Evolutionary conservation across 2,797 vertebrate species (phyloP).

Genomic region (Australoheros facetus): DNA sequence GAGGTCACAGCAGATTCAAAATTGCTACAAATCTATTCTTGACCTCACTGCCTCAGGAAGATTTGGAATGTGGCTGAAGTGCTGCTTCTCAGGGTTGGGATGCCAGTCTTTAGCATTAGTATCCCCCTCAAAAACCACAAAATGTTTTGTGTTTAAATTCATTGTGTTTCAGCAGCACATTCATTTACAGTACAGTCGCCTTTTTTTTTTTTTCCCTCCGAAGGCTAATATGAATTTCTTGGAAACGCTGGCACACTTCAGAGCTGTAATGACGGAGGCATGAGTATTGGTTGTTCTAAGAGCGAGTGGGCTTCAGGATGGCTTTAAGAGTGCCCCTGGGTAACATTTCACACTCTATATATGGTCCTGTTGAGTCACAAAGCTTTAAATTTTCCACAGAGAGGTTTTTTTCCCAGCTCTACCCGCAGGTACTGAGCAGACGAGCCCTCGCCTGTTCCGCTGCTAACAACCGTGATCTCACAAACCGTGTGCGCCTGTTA

Average conservation of each 20-base stretch:
- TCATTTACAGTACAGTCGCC: slow-evolving; percentile 13
- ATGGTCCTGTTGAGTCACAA: slow-evolving; percentile 54
- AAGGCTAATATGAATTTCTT: slow-evolving; percentile 40
- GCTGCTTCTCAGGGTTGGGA: not conserved
- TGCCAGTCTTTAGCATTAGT: slow-evolving; percentile 11
- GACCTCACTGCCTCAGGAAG: not conserved
- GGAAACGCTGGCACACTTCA: slow-evolving; percentile 37
- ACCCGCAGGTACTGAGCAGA: slow-evolving; percentile 38
- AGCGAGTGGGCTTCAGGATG: slow-evolving; percentile 48
- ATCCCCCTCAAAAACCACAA: not conserved
- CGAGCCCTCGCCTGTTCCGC: slow-evolving; percentile 20
- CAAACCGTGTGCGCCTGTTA: slow-evolving; percentile 38
- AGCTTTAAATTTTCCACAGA: slow-evolving; percentile 54
- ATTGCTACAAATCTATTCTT: slow-evolving; percentile 5
- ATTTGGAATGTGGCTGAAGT: not conserved
- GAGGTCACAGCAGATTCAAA: slow-evolving; percentile 7
- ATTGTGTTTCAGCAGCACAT: slow-evolving; percentile 6
- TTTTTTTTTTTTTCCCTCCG: not conserved
- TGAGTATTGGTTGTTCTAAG: slow-evolving; percentile 47
- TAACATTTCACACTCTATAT: slow-evolving; percentile 64
- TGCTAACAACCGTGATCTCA: slow-evolving; percentile 41
- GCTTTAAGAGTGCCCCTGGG: slow-evolving; percentile 54
- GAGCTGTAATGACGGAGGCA: slow-evolving; percentile 26
- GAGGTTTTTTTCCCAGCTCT: slow-evolving; percentile 14
- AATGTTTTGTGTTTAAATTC: slow-evolving; percentile 27